Percentiles rank a stretch among this genome's conserved stretches.
Conservation (phyloP, 1,140 invertebrate genomes). For the Ridgeia piscesae region DNA sequence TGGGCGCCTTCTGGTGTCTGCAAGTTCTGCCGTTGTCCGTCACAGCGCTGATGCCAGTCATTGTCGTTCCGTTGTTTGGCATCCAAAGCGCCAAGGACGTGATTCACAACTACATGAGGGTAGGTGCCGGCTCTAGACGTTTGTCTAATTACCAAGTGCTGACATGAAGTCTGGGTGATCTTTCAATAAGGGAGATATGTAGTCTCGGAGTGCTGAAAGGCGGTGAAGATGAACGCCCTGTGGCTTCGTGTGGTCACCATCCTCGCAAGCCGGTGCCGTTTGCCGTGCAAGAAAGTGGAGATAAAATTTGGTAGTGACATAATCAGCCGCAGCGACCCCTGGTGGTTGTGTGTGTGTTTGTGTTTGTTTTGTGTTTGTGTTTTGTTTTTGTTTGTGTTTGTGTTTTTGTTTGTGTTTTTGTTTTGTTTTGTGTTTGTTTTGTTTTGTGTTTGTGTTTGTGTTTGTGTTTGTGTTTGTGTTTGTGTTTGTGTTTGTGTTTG, state of each 20-base stretch:
- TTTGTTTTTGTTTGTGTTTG: too few relatives aligned
- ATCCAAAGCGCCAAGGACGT: conserved; percentile 27
- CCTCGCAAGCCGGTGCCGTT: too few relatives aligned
- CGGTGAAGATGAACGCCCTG: background rate
- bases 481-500: too few relatives aligned
- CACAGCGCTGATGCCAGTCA: conserved; percentile 53
- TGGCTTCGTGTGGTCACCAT: background rate
- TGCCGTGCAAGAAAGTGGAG: too few relatives aligned
- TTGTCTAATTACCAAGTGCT: background rate
- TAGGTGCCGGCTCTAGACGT: background rate
- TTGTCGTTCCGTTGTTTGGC: conserved; percentile 50
- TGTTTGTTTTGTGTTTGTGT: too few relatives aligned
- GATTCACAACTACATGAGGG: conserved; percentile 9
- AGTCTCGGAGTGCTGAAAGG: background rate
- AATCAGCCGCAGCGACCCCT: too few relatives aligned
- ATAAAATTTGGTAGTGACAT: too few relatives aligned
- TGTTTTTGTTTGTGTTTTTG: too few relatives aligned
- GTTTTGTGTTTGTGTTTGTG: too few relatives aligned
- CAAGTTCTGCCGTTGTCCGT: conserved; percentile 54
- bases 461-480: too few relatives aligned
- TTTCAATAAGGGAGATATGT: background rate
- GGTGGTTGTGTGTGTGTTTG: too few relatives aligned
- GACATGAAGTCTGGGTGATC: background rate
- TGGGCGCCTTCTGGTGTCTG: conserved; percentile 52
- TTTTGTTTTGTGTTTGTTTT: too few relatives aligned